A percentile compares a stretch with the other conserved stretches of the same genome.
phyloP scores from a whole-genome alignment of 1,140 invertebrate species.

The Acyrthosiphon pisum region DNA sequence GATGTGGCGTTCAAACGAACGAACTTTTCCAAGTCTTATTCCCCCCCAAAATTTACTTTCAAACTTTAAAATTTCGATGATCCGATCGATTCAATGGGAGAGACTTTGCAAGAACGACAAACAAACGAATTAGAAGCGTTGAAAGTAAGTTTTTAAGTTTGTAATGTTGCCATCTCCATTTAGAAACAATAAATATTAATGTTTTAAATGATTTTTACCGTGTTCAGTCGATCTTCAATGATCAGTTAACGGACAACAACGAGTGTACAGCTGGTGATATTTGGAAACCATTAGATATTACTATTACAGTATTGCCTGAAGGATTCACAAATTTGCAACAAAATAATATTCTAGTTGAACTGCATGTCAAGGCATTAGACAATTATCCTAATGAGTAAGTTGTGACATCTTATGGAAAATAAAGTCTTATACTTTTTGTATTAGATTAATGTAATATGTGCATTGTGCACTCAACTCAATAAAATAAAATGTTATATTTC shows the following conservation, averaged over 20 bases:
- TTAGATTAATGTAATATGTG: background rate
- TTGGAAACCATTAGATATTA: constrained; percentile 73
- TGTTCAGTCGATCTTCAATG: constrained; percentile 70
- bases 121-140: constrained; percentile 60
- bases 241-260: constrained; percentile 69
- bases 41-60: background rate
- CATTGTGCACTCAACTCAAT: background rate
- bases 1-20: background rate
- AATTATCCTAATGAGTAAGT: constrained; percentile 78
- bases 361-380: constrained; percentile 72
- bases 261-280: constrained; percentile 65
- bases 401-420: background rate
- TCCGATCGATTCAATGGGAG: constrained; percentile 56
- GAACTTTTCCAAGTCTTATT: background rate
- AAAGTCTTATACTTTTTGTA: constrained; percentile 57
- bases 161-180: background rate
- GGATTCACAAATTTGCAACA: constrained; percentile 63
- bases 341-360: constrained; percentile 72
- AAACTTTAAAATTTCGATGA: background rate
- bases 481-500: constrained; percentile 20
- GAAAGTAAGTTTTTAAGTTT: constrained; percentile 54
- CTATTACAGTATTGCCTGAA: constrained; percentile 70
- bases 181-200: background rate
- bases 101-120: constrained; percentile 59
- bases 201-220: background rate